Base-by-base conservation (phyloP, 2,113 vertebrate genomes). In the Gadus macrocephalus region DNA sequence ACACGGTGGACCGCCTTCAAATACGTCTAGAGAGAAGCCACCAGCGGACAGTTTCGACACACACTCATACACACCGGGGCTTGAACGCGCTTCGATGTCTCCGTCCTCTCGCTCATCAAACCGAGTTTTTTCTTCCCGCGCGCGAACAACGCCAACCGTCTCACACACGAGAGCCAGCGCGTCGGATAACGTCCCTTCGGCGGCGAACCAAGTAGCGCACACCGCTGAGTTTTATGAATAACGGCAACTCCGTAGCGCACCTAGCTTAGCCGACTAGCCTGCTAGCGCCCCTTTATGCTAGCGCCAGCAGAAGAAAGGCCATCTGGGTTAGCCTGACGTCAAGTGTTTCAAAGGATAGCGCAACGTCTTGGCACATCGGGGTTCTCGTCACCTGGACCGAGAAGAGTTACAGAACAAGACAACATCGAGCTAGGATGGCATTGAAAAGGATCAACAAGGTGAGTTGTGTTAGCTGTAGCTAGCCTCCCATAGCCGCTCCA, bases 381-480 rank as follows among this genome's bases (percentile, higher is more conserved):
- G 53, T 71, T 70, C 31, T 78, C 12, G 42, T 67, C 63, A 69
- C 53, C 62, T 6, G 80, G 82, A 78, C 70, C 53, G 70, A 64
- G 69, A 69, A 55, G 31, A 20, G 4, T 15, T 7, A 49, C 28
- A n/a, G 15, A 7, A 75, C 63, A 5, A 58, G 25, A 74, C 16
- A 73, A 70, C 72, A 63, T 16, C 15, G 28, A 83, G 53, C 75
- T 64, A 89, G 80, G 82, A 92, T 92, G 91, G 91, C 91, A 67
- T 75, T 92, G 83, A 92, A 92, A 86, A 71, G 91, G 87, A 92
- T 92, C 69, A 78, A 91, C 73, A 92, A 91, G 91, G 91, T 91
- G 81, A 82, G 83, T 69, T 1, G 55, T 15, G 15, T 0, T 63
- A 53, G 68, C 72, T 22, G 22, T 55, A 49, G 68, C 71, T 84